phyloP scores from a whole-genome alignment of 2,888 invertebrate genomes.

The Lamproptera curius region DNA sequence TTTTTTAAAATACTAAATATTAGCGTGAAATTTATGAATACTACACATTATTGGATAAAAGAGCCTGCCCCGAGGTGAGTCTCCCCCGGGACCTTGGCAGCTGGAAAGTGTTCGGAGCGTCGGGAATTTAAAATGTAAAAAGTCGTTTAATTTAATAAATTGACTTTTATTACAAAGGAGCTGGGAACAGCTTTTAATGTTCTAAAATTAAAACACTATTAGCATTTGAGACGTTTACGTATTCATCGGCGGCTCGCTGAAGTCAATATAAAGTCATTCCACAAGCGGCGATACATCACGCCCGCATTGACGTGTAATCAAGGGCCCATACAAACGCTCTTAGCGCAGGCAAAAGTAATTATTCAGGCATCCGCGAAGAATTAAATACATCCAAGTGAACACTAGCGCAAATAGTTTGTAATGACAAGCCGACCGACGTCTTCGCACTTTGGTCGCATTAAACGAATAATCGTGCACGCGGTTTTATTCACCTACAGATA shows the following conservation, averaged over 20 bases:
- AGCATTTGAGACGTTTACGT: too few species aligned
- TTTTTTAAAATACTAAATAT: too few species aligned
- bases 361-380: constrained; percentile 47
- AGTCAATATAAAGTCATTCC: background rate
- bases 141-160: too few species aligned
- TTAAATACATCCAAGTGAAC: constrained; percentile 39
- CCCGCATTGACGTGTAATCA: constrained; percentile 6
- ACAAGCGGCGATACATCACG: background rate
- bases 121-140: too few species aligned
- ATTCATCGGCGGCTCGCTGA: background rate
- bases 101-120: too few species aligned
- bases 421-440: constrained; percentile 48
- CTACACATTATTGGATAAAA: too few species aligned
- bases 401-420: constrained; percentile 49
- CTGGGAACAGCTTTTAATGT: too few species aligned
- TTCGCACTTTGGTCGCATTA: constrained; percentile 41
- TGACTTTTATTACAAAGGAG: too few species aligned
- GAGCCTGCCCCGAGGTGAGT: too few species aligned
- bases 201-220: too few species aligned
- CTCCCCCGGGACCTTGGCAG: too few species aligned
- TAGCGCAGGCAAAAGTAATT: constrained; percentile 18
- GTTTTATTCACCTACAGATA: background rate
- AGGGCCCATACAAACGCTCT: constrained; percentile 5
- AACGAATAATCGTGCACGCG: constrained; percentile 31
- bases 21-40: too few species aligned